Conservation (phyloP, 2,113 vertebrate genomes). For the Dipodomys ordii region DNA sequence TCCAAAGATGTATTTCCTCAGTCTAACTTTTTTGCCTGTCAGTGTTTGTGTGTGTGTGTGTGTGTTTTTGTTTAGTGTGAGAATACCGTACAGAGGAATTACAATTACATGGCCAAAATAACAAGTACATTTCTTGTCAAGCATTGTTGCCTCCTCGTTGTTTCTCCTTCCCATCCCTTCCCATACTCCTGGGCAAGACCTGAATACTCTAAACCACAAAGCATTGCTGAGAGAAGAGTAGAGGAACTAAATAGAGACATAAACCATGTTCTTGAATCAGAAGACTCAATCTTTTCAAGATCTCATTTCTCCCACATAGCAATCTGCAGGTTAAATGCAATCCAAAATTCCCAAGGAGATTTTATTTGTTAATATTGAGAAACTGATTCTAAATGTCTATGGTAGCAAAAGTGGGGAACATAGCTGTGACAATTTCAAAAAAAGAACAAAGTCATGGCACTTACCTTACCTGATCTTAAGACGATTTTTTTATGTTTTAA, state of each 20-base stretch:
- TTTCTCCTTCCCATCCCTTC: too few species aligned
- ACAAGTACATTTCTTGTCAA: too few species aligned
- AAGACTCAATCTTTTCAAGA: neutral
- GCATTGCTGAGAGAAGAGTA: neutral
- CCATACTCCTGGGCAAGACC: neutral
- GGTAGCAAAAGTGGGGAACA: neutral
- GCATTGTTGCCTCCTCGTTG: too few species aligned
- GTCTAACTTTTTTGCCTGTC: neutral
- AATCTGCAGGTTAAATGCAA: slow-evolving; percentile 7
- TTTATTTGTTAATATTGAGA: neutral
- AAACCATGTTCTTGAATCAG: neutral
- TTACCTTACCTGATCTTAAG: neutral
- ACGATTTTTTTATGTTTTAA: neutral
- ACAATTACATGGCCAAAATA: too few species aligned
- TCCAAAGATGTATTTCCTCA: slow-evolving; percentile 2
- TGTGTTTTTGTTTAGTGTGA: neutral
- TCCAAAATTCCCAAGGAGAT: neutral
- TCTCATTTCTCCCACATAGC: neutral
- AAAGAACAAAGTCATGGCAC: neutral
- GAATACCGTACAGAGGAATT: neutral
- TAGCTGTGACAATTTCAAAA: neutral
- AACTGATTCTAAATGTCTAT: neutral
- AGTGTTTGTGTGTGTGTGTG: neutral
- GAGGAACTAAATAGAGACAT: neutral
- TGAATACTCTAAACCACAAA: neutral